These are phyloP conservation scores for Geophilus truncorum DNA, from an alignment of 2,888 invertebrate genomes.

Conservation along the genomic window DNA sequence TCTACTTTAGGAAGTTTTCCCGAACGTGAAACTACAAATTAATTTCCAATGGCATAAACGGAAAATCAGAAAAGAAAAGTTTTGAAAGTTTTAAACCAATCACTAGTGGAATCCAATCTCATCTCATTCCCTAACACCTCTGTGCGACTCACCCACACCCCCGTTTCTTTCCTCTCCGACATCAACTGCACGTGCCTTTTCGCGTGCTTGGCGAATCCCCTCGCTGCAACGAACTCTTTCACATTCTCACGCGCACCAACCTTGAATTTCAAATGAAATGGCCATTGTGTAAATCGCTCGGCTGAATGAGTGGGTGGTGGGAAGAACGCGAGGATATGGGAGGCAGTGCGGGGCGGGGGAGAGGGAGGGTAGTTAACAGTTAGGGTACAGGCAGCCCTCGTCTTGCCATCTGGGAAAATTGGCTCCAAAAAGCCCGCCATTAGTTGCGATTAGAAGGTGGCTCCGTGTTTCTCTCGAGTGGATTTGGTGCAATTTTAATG, in stretches of 20 bases:
- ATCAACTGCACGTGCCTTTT: conserved; percentile 24
- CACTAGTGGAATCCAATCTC: conserved; percentile 27
- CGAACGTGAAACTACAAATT: too few relatives aligned
- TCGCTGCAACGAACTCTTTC: not conserved
- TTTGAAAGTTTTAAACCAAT: not conserved
- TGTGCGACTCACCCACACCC: not conserved
- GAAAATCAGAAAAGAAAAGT: not conserved
- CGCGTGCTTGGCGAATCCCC: conserved; percentile 27
- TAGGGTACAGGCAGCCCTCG: conserved; percentile 3
- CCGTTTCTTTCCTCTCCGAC: not conserved
- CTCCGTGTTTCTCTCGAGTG: conserved; percentile 23
- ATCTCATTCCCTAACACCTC: conserved; percentile 4
- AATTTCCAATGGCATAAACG: too few relatives aligned
- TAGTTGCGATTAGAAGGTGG: conserved; percentile 25
- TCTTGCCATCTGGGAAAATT: conserved; percentile 28
- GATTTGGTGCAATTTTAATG: conserved; percentile 30
- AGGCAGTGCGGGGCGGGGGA: not conserved
- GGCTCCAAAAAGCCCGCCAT: conserved; percentile 29
- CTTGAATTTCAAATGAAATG: conserved; percentile 27
- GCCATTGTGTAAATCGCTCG: conserved; percentile 24
- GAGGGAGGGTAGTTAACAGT: conserved; percentile 16
- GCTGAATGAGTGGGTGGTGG: conserved; percentile 14
- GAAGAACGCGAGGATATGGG: not conserved
- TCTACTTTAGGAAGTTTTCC: too few relatives aligned
- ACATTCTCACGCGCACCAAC: conserved; percentile 21